Base-by-base conservation (phyloP, 2,113 vertebrate genomes). In the Equus quagga region DNA sequence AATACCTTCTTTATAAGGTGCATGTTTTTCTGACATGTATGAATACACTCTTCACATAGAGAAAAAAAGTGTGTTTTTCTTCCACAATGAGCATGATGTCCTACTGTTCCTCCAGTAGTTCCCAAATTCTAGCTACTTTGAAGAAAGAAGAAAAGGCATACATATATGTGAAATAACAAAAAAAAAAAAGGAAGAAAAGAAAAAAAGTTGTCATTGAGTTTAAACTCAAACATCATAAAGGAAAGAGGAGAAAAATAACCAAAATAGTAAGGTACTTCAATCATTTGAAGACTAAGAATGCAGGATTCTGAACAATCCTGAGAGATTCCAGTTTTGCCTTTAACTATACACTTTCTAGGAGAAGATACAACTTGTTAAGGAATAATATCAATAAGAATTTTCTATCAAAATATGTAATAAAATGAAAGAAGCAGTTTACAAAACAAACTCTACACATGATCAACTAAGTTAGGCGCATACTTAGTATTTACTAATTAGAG, bases 301-400 rank as follows among this genome's bases (percentile, higher is more conserved):
- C 26, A 79, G 31, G 80, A 28, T 78, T 69, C 89, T 60, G 10
- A 94, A 44, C 6, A 69, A 41, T 31, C 6, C 14, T 15, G 26
- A 58, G 24, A 72, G 3, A 85, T n/a, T 56, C 18, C 51, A 36
- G 23, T 44, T 92, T 69, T 82, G n/a, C 3, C 15, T 85, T 75
- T 70, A 92, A 24, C 12, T 28, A 1, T 56, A 44, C 1, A 28
- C 17, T 49, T 96, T 41, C 33, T 86, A 41, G 75, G 8, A 89
- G 5, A 60, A 97, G 58, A 19, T 75, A 54, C 8, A 75, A 56
- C 2, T 2, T 85, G 3, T 51, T 76, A 70, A 15, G 5, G 62
- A 95, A 87, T 13, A 75, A 36, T 64, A 75, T 64, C 51, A 91
- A 2, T 95, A 76, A 58, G 12, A 72, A 83, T 69, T 94, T 97